phyloP scores from a whole-genome alignment of 2,113 vertebrate genomes.

The Antigone vipio region DNA sequence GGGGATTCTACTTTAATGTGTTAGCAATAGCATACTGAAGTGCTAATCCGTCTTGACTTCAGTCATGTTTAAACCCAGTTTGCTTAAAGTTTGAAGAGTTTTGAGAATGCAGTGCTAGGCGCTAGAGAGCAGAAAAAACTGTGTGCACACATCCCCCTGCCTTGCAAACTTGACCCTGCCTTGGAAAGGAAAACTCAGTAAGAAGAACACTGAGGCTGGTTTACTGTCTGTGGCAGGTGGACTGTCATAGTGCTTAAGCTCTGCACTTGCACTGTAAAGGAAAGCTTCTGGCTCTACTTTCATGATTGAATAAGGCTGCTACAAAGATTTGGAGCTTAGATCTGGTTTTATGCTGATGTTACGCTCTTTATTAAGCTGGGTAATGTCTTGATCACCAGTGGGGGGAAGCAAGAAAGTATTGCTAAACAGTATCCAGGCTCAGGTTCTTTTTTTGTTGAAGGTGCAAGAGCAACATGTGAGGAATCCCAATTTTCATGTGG shows the following conservation, averaged over 20 bases:
- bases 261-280: background rate
- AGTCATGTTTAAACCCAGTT: background rate
- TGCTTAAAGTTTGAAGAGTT: background rate
- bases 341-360: background rate
- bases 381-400: background rate
- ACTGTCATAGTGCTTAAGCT: background rate
- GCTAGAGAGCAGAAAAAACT: background rate
- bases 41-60: background rate
- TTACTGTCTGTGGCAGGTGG: background rate
- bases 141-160: background rate
- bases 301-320: background rate
- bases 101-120: background rate
- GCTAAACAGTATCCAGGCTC: background rate
- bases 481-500: constrained; percentile 89
- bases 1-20: background rate
- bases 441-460: constrained; percentile 63
- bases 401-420: background rate
- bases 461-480: constrained; percentile 85
- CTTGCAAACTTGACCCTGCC: background rate
- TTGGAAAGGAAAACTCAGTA: background rate
- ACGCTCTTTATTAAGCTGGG: background rate
- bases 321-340: background rate
- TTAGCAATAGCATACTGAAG: background rate
- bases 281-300: background rate
- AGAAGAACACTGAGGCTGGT: background rate